Conservation (phyloP, 2,113 vertebrate species). For the Dicerorhinus sumatrensis region DNA sequence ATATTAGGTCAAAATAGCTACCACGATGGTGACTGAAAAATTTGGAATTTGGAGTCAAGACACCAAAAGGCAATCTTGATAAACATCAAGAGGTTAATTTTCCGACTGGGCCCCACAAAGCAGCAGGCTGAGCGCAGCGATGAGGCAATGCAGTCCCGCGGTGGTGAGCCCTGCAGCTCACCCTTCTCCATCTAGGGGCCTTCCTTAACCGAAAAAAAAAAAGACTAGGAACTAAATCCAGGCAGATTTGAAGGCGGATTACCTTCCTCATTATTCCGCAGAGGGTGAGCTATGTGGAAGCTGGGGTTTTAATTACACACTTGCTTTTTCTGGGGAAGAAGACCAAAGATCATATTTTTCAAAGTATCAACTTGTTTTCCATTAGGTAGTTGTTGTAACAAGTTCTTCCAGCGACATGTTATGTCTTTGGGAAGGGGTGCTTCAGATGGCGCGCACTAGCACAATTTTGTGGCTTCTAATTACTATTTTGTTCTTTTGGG, state of each 20-base stretch:
- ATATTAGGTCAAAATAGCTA: conserved; percentile 24
- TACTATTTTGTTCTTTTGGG: conserved; percentile 88
- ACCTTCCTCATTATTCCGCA: conserved; percentile 54
- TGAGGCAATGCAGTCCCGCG: too few relatives aligned
- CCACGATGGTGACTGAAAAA: not conserved
- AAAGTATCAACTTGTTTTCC: conserved; percentile 83
- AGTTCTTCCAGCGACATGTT: conserved; percentile 83
- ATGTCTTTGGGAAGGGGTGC: conserved; percentile 82
- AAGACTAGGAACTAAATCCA: conserved; percentile 53
- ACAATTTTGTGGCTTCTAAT: conserved; percentile 88
- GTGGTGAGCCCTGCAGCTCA: not conserved
- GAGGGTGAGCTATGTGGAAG: conserved; percentile 53
- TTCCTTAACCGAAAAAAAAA: conserved; percentile 35
- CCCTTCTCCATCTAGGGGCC: not conserved
- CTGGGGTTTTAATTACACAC: conserved; percentile 75
- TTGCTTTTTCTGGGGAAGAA: conserved; percentile 72
- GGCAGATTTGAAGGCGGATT: conserved; percentile 58
- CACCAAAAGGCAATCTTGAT: not conserved
- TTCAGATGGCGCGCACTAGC: conserved; percentile 83
- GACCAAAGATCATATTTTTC: conserved; percentile 78
- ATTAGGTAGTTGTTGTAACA: conserved; percentile 84
- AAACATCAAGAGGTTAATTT: not conserved
- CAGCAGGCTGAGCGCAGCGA: not conserved
- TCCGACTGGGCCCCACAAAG: not conserved
- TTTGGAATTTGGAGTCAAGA: conserved; percentile 31